Evolutionary conservation across 2,797 vertebrate genomes (phyloP).

Genomic region (Falco novaeseelandiae): DNA sequence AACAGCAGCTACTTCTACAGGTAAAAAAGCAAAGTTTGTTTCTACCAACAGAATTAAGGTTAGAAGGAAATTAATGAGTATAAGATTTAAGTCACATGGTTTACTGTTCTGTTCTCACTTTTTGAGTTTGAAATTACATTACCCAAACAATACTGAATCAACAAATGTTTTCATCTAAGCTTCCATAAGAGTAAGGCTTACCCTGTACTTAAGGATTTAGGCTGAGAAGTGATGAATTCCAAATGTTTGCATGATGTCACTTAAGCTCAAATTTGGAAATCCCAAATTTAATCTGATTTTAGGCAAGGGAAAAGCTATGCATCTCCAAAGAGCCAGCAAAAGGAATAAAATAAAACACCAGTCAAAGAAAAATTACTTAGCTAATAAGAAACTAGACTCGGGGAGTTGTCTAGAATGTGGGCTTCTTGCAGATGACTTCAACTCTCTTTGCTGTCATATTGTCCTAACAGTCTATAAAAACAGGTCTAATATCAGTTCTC

Average conservation of each 20-base stretch:
- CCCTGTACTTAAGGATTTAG: neutral
- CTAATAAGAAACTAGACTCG: neutral
- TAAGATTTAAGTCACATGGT: neutral
- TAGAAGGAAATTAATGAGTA: neutral
- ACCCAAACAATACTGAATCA: neutral
- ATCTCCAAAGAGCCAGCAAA: neutral
- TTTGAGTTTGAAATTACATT: neutral
- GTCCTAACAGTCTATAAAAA: neutral
- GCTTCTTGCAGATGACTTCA: neutral
- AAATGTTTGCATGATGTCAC: neutral
- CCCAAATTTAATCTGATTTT: neutral
- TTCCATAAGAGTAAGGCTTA: neutral
- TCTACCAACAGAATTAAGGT: neutral
- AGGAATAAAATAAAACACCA: neutral
- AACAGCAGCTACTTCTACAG: neutral
- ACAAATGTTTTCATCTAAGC: neutral
- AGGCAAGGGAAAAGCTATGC: neutral
- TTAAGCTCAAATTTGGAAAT: neutral
- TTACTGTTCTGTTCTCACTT: neutral
- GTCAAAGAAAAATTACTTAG: neutral
- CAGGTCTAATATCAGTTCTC: neutral
- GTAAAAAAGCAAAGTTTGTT: neutral
- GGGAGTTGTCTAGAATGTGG: neutral
- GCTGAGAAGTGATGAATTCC: neutral
- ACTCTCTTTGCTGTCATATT: neutral